A percentile compares a stretch with the other conserved stretches of the same genome.
These are phyloP conservation scores for Mirounga angustirostris DNA, from an alignment of 2,113 vertebrate genomes.

Conservation along the genomic window DNA sequence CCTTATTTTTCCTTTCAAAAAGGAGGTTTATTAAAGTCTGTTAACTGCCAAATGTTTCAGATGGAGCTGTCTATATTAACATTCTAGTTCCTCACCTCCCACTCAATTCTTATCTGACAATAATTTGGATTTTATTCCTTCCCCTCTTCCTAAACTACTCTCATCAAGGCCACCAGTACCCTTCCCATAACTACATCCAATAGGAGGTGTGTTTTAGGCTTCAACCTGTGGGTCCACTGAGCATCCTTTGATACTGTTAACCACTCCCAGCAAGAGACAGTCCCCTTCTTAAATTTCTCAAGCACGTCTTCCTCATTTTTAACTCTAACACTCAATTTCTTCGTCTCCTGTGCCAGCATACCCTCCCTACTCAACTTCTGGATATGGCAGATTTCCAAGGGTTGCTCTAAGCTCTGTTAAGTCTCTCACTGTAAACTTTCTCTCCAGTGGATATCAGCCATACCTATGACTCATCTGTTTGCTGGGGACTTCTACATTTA, in stretches of 20 bases:
- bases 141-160: background rate
- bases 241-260: background rate
- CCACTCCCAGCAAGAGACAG: background rate
- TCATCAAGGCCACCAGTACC: background rate
- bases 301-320: background rate
- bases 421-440: background rate
- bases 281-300: background rate
- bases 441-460: background rate
- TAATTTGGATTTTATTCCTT: slow-evolving; percentile 27
- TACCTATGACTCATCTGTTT: background rate
- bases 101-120: background rate
- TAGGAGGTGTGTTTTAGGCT: background rate
- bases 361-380: background rate
- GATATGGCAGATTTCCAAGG: background rate
- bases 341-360: background rate
- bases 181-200: background rate
- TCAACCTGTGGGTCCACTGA: background rate
- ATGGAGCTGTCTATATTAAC: background rate
- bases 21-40: background rate
- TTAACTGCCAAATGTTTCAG: slow-evolving; percentile 12
- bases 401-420: background rate
- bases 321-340: background rate
- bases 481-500: background rate
- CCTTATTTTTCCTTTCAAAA: background rate
- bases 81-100: background rate